Evolutionary conservation across 2,797 vertebrate genomes (phyloP).

Genomic region (Heliangelus exortis): DNA sequence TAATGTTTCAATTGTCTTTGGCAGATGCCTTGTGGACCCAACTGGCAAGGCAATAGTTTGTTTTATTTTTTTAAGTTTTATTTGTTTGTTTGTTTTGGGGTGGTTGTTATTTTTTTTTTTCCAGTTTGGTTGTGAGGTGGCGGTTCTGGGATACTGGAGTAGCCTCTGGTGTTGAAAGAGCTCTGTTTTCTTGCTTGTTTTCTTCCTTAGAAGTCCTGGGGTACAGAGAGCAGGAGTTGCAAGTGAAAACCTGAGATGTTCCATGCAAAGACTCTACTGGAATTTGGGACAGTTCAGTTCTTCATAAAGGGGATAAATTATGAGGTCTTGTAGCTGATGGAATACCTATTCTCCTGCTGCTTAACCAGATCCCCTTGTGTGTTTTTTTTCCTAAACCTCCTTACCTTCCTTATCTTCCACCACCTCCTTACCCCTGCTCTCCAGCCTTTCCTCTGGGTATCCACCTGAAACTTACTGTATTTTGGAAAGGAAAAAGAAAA

Average conservation of each 20-base stretch:
- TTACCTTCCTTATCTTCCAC: too few species aligned
- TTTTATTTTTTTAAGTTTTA: background rate
- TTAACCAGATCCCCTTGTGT: background rate
- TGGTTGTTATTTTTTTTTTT: background rate
- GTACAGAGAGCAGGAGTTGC: background rate
- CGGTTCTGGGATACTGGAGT: background rate
- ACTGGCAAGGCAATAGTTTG: background rate
- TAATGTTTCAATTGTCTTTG: background rate
- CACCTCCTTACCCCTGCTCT: background rate
- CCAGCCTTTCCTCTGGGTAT: background rate
- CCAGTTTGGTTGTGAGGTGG: background rate
- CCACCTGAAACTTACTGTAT: background rate
- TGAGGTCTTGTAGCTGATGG: constrained; percentile 39
- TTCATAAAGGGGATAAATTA: background rate
- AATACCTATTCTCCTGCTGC: constrained; percentile 43
- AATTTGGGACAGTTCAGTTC: background rate
- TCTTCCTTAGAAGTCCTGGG: background rate
- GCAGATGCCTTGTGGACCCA: background rate
- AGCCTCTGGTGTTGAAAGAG: background rate
- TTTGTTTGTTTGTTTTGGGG: background rate
- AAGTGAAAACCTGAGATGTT: background rate
- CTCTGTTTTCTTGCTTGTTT: background rate
- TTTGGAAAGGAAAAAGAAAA: background rate
- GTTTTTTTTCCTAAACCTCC: background rate
- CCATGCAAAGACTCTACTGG: background rate